Base-by-base conservation (phyloP, 2,797 vertebrate species). In the Poliocrania exsul region DNA sequence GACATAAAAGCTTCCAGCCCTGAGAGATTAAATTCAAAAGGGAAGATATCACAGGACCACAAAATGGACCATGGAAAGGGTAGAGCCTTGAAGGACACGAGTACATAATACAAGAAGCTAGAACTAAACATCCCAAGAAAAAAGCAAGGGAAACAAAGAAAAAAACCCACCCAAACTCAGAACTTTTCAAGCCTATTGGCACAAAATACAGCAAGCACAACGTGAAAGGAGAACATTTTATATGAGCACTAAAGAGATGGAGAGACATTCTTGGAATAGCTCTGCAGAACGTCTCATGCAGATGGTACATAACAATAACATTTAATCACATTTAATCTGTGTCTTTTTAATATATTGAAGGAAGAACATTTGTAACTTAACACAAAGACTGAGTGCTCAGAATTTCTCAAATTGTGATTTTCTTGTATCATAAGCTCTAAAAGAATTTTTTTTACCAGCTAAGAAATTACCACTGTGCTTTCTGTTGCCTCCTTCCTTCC, bases 401-500 rank as follows among this genome's bases (percentile, higher is more conserved):
- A 91, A 91, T 61, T 74, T 12, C 24, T 82, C 50, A 78, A 54
- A 47, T 33, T 37, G 35, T 74, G 51, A 79, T 37, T 89, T 67
- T 16, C 61, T 83, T 62, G 8, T 57, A 67, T 60, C 40, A n/a
- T 33, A 61, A 79, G 4, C 23, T 42, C 56, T 69, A 49, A 66
- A 46, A 81, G 28, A 7, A 47, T 89, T 93, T 60, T 75, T 57
- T 57, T 33, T 73, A 78, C 40, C 65, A 93, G 86, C 49, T 90
- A 79, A 85, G 82, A 96, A 87, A 83, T 46, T 11, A 95, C 3
- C 54, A 74, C 28, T 77, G n/a, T 31, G 5, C 90, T 96, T 96
- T 96, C 85, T 95, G 96, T 47, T 95, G 84, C 91, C 81, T 87
- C 60, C 53, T 92, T 96, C 65, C 88, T 89, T 95, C 85, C 95